phyloP scores from a whole-genome alignment of 2,888 invertebrate genomes.

The Cosmorhoe ocellata region DNA sequence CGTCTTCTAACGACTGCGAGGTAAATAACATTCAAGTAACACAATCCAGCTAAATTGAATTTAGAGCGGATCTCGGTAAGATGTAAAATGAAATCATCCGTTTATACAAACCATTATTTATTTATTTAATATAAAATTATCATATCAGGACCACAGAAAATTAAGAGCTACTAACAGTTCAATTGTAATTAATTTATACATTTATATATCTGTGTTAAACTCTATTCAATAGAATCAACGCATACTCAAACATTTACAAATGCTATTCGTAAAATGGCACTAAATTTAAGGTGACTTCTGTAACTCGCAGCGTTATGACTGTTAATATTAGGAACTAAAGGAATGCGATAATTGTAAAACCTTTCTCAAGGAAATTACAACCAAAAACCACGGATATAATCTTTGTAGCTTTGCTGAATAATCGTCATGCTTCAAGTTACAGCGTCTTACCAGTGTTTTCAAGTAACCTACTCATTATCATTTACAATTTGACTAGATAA shows the following conservation, averaged over 20 bases:
- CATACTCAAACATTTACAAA: conserved; percentile 65
- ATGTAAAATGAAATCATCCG: conserved; percentile 34
- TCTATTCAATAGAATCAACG: conserved; percentile 77
- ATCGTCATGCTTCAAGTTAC: conserved; percentile 32
- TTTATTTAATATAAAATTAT: conserved; percentile 77
- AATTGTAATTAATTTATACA: conserved; percentile 49
- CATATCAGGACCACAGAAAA: conserved; percentile 66
- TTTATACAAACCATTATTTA: conserved; percentile 65
- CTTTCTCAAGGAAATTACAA: background rate
- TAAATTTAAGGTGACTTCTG: conserved; percentile 36
- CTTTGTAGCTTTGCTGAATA: background rate
- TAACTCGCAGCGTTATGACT: conserved; percentile 26
- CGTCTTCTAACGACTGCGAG: conserved; percentile 12
- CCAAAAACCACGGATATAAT: background rate
- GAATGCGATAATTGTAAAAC: conserved; percentile 4
- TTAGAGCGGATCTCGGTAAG: conserved; percentile 1
- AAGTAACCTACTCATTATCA: conserved; percentile 31
- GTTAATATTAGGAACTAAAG: conserved; percentile 17
- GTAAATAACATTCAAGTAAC: conserved; percentile 17
- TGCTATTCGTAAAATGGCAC: conserved; percentile 55
- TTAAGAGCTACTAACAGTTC: conserved; percentile 64
- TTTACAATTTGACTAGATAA: conserved; percentile 49
- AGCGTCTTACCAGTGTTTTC: conserved; percentile 21
- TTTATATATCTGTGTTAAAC: conserved; percentile 61
- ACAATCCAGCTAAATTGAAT: conserved; percentile 21